Evolutionary conservation across 2,113 vertebrate species (phyloP), one percentile per base, ranked within the genome.

Genomic region (Edolisoma coerulescens): DNA sequence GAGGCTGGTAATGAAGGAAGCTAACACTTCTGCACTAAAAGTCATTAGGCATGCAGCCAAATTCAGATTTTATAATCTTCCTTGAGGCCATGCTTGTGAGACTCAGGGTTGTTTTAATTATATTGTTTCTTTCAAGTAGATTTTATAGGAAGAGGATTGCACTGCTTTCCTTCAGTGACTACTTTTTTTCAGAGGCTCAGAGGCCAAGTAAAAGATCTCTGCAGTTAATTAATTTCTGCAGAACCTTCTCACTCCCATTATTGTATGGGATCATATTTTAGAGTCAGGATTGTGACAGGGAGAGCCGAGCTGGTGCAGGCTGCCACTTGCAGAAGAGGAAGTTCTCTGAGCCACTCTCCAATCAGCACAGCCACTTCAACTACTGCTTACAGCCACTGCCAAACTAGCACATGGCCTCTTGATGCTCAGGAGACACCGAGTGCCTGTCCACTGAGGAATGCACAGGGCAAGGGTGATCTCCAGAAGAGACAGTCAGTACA

Each of bases 71-170:
- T 98, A 98, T 41, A 98, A 97, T 74, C 97, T 98, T 70, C 97
- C 98, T 64, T 97, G 97, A 95, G 98, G 98, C 56, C 88, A 93
- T 42, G 97, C 96, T 85, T 86, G 97, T 60, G 88, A 98, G 77
- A 97, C 96, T 82, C 97, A 97, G 89, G 97, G 95, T 95, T 98
- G 97, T 81, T 95, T 98, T 85, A 98, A 96, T 61, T 97, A 97
- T 49, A 98, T 96, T 7, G 89, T 98, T 76, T 98, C 97, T 94
- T 98, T 98, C 96, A 98, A 98, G 97, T 85, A 93, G 81, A 95
- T 96, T 67, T 84, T 83, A 59, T 49, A 84, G 42, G 52, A 73
- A 57, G 35, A 95, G 67, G 45, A 77, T 87, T 76, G 50, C 32
- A 67, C 53, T 47, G 37, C 49, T 91, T 79, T 80, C 42, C 27